Evolutionary conservation across 2,113 vertebrate species (phyloP).

Genomic region (Lathamus discolor): DNA sequence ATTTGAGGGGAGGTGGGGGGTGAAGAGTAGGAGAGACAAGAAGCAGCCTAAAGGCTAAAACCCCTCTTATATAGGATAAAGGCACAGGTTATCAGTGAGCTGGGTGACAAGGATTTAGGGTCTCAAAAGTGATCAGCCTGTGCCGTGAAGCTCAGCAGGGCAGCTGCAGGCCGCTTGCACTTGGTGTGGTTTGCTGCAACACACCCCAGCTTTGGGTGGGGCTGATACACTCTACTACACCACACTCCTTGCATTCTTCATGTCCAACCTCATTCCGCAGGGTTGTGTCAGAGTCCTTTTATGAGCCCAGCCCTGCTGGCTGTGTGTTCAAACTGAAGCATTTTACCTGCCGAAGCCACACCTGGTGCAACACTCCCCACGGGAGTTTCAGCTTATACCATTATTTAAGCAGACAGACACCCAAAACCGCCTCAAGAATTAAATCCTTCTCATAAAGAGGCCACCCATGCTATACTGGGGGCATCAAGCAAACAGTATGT

Average conservation of each 20-base stretch:
- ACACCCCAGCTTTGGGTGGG: conserved; percentile 44
- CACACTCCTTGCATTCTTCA: conserved; percentile 49
- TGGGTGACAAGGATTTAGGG: neutral
- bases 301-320: conserved; percentile 62
- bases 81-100: neutral
- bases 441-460: neutral
- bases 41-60: neutral
- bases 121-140: neutral
- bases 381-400: conserved; percentile 56
- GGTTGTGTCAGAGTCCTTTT: conserved; percentile 59
- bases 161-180: conserved; percentile 6
- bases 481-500: neutral
- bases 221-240: conserved; percentile 27
- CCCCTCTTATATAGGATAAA: neutral
- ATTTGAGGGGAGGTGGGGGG: neutral
- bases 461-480: neutral
- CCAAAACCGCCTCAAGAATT: neutral
- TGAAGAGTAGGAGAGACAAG: neutral
- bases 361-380: conserved; percentile 57
- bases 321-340: conserved; percentile 44
- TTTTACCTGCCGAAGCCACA: conserved; percentile 53
- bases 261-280: conserved; percentile 62
- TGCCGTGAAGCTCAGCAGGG: neutral
- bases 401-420: conserved; percentile 41
- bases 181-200: conserved; percentile 13